These are phyloP conservation scores for Hetaerina americana DNA, from an alignment of 1,140 invertebrate genomes.

Conservation along the genomic window DNA sequence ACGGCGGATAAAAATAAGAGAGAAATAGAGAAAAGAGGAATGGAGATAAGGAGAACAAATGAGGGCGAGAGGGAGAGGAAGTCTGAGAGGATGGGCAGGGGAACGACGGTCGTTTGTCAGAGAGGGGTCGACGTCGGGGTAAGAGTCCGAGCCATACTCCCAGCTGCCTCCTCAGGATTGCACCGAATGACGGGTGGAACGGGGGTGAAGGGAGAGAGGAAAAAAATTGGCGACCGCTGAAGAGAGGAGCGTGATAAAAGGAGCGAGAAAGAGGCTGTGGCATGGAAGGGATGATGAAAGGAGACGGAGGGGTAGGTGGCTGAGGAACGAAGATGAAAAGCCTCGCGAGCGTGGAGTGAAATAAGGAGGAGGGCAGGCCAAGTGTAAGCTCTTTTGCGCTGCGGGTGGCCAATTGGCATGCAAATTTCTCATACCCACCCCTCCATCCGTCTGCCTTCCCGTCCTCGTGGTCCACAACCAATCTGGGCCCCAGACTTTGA, in stretches of 20 bases:
- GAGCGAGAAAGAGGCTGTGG: no score
- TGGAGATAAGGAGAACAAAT: no score
- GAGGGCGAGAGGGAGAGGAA: no score
- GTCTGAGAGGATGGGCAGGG: no score
- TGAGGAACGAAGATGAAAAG: neutral
- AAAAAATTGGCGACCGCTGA: no score
- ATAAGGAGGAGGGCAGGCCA: neutral
- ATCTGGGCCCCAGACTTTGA: neutral
- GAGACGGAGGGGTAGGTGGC: neutral
- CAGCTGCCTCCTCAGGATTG: neutral
- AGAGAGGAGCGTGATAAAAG: no score
- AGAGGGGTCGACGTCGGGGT: neutral
- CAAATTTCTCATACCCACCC: neutral
- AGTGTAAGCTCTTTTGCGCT: neutral
- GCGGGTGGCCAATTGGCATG: neutral
- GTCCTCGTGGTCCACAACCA: neutral
- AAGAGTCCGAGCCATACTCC: neutral
- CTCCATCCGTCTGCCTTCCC: neutral
- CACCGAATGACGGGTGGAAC: no score
- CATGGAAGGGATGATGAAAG: no score
- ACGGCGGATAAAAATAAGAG: no score
- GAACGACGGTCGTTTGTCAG: neutral
- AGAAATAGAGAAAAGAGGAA: no score
- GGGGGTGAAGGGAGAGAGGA: no score
- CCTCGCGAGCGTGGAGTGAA: neutral